Evolutionary conservation across 1,140 invertebrate species (phyloP).

Genomic region (Cheumatopsyche charites): DNA sequence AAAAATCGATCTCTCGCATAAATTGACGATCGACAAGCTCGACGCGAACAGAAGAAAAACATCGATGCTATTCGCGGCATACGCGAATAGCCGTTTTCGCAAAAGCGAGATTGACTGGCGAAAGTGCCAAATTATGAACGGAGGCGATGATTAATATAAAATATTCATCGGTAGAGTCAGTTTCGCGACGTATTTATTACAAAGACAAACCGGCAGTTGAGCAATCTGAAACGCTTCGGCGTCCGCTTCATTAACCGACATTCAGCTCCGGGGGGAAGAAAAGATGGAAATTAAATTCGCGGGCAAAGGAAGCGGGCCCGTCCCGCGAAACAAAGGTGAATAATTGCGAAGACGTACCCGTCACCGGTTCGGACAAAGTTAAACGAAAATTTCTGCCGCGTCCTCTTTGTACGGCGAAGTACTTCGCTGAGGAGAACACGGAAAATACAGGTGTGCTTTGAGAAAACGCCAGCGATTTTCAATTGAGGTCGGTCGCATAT

Average conservation of each 20-base stretch:
- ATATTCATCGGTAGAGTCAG: neutral
- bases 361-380: conserved; percentile 1
- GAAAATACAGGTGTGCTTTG: conserved; percentile 3
- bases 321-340: conserved; percentile 24
- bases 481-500: neutral
- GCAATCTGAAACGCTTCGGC: conserved; percentile 15
- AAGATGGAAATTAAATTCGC: conserved; percentile 31
- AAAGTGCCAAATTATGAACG: neutral
- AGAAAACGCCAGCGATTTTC: conserved; percentile 10
- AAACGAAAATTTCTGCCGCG: neutral
- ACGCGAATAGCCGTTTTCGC: neutral
- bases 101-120: neutral
- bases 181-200: conserved; percentile 7
- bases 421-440: no score
- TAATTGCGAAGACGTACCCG: conserved; percentile 19
- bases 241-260: conserved; percentile 33
- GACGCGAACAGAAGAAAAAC: neutral
- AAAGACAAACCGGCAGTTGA: conserved; percentile 9
- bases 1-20: neutral
- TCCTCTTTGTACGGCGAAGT: no score
- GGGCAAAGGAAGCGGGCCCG: neutral
- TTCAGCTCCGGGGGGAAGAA: neutral
- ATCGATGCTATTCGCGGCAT: neutral
- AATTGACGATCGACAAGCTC: neutral
- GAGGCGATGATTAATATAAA: neutral